phyloP scores from a whole-genome alignment of 2,888 invertebrate genomes.

The Cheilosia soror region DNA sequence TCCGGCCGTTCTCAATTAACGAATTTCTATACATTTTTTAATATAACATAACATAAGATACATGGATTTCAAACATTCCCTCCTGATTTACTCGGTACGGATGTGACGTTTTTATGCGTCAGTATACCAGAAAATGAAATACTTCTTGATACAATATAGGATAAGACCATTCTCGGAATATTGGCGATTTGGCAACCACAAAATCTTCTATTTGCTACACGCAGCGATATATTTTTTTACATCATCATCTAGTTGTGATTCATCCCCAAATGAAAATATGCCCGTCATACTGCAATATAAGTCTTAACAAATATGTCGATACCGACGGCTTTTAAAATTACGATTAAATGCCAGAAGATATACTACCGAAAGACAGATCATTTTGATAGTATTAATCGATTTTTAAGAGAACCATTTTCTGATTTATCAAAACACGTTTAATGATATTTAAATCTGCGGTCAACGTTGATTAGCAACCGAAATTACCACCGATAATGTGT shows the following conservation, averaged over 20 bases:
- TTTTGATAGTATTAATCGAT: not conserved
- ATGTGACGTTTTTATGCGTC: too few species aligned
- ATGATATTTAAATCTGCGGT: constrained; percentile 2
- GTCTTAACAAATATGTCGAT: not conserved
- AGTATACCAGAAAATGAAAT: too few species aligned
- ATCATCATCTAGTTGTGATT: constrained; percentile 1
- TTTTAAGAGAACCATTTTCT: not conserved
- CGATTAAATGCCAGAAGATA: not conserved
- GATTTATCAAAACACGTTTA: not conserved
- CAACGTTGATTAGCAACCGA: not conserved
- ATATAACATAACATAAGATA: too few species aligned
- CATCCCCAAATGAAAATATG: not conserved
- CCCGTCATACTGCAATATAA: not conserved
- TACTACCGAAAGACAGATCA: not conserved
- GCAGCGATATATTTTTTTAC: not conserved
- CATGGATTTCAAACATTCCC: too few species aligned
- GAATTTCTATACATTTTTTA: too few species aligned
- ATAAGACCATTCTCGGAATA: too few species aligned
- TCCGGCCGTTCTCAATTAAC: too few species aligned
- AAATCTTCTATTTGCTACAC: not conserved
- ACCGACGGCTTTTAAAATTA: not conserved
- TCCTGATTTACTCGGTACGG: too few species aligned
- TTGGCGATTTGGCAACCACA: too few species aligned
- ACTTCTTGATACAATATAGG: too few species aligned
- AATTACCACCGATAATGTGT: not conserved